Conservation (phyloP, 2,888 invertebrate species). For the Biston stratarius region DNA sequence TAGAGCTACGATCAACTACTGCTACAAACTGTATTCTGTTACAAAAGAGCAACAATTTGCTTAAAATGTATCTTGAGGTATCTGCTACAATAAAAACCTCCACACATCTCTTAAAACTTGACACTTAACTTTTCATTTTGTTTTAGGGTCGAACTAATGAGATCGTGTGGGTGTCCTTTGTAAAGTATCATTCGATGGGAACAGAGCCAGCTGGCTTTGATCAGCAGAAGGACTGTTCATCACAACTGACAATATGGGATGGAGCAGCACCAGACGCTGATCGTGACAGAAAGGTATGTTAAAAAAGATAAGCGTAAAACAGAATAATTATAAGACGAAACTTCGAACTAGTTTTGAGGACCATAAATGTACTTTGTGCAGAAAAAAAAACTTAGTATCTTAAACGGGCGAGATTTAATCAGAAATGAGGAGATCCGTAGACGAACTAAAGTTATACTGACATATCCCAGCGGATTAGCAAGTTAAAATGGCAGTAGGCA, state of each 20-base stretch:
- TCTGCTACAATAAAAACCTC: too few relatives aligned
- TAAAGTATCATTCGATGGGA: slow-evolving; percentile 92
- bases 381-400: too few relatives aligned
- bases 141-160: slow-evolving; percentile 89
- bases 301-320: not conserved
- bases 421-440: too few relatives aligned
- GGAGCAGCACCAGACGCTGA: slow-evolving; percentile 88
- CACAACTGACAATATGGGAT: slow-evolving; percentile 91
- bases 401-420: too few relatives aligned
- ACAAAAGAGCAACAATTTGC: not conserved
- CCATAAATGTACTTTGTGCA: too few relatives aligned
- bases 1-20: too few relatives aligned
- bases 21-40: too few relatives aligned
- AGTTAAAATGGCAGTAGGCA: too few relatives aligned
- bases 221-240: slow-evolving; percentile 90
- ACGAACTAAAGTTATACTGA: too few relatives aligned
- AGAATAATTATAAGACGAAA: not conserved
- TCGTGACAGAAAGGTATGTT: slow-evolving; percentile 76
- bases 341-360: too few relatives aligned
- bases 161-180: slow-evolving; percentile 94
- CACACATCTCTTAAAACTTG: not conserved
- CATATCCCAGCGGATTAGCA: too few relatives aligned
- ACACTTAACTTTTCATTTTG: slow-evolving; percentile 14
- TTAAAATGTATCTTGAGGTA: too few relatives aligned
- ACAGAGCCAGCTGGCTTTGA: slow-evolving; percentile 89